Conservation (phyloP, 2,113 vertebrate genomes). For the Lates calcarifer region DNA sequence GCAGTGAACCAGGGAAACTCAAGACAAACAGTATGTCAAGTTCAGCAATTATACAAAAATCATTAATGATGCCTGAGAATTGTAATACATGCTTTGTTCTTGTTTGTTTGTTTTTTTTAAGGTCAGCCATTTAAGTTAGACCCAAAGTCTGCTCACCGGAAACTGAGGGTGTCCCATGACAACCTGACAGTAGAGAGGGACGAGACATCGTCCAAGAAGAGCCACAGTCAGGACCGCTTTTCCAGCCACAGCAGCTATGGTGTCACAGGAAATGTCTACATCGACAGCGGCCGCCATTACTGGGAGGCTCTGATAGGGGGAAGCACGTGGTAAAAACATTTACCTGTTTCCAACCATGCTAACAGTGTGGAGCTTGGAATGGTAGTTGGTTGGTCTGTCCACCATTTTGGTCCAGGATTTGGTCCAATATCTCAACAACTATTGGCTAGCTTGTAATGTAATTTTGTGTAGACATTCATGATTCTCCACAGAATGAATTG, state of each 20-base stretch:
- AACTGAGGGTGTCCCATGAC: slow-evolving; percentile 96
- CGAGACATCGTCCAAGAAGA: slow-evolving; percentile 96
- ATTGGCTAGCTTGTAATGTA: neutral
- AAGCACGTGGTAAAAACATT: slow-evolving; percentile 92
- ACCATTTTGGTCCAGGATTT: neutral
- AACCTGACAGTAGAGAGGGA: slow-evolving; percentile 97
- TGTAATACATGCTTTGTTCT: neutral
- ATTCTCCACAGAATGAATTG: neutral
- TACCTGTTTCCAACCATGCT: neutral
- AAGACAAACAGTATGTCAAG: slow-evolving; percentile 96
- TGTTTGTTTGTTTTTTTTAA: slow-evolving; percentile 58
- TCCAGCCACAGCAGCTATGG: slow-evolving; percentile 96
- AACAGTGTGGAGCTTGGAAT: neutral
- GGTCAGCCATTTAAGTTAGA: slow-evolving; percentile 99
- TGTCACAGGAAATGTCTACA: slow-evolving; percentile 95
- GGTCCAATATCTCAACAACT: neutral
- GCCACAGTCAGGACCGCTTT: slow-evolving; percentile 95
- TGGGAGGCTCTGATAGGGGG: slow-evolving; percentile 98
- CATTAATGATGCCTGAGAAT: neutral
- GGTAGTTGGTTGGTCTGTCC: too few species aligned
- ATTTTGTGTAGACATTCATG: neutral
- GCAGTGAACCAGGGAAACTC: slow-evolving; percentile 94
- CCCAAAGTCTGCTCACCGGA: slow-evolving; percentile 95
- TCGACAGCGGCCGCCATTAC: slow-evolving; percentile 98
- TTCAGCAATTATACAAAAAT: neutral